phyloP scores from a whole-genome alignment of 2,797 vertebrate genomes.

The Clamator glandarius region DNA sequence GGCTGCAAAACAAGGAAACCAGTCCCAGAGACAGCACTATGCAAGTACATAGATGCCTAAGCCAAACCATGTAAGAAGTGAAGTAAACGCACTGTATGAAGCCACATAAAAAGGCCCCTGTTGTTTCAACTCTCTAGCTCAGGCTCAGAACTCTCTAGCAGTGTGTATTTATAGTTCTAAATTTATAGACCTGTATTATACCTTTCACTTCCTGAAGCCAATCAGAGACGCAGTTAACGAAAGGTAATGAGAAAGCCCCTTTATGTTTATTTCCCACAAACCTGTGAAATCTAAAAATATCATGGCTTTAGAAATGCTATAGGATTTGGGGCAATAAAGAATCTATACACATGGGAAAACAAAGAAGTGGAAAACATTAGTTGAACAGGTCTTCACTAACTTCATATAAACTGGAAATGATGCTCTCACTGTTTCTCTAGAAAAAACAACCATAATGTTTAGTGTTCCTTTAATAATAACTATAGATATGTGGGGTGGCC shows the following conservation, averaged over 20 bases:
- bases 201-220: background rate
- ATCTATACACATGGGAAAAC: background rate
- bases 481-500: background rate
- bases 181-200: background rate
- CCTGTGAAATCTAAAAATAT: background rate
- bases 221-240: background rate
- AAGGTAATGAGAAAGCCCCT: background rate
- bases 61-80: constrained; percentile 30
- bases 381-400: background rate
- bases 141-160: constrained; percentile 41
- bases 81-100: constrained; percentile 13
- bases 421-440: background rate
- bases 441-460: background rate
- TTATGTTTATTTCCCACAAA: background rate
- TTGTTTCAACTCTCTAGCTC: constrained; percentile 36
- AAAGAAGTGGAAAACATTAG: background rate
- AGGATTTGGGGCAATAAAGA: background rate
- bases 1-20: background rate
- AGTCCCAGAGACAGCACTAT: background rate
- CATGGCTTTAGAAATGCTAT: background rate
- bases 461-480: background rate
- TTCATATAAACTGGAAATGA: background rate
- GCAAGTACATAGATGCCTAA: background rate
- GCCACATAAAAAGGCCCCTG: constrained; percentile 43
- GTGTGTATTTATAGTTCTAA: constrained; percentile 27